phyloP scores from a whole-genome alignment of 2,113 vertebrate genomes.

The Macrotus californicus region DNA sequence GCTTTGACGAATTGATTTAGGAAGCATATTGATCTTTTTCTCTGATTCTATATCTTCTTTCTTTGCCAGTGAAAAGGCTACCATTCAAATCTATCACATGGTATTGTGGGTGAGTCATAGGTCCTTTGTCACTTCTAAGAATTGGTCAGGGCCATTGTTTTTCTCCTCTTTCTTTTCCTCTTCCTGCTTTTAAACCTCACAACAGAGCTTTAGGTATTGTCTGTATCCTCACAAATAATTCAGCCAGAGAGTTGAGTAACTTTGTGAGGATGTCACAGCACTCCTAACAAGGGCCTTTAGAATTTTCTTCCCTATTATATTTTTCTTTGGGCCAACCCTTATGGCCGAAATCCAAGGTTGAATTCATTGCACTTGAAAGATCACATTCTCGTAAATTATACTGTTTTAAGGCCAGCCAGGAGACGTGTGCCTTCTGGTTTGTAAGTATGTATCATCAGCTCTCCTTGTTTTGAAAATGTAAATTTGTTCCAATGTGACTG shows the following conservation, averaged over 20 bases:
- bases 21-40: not conserved
- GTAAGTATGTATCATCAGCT: not conserved
- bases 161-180: not conserved
- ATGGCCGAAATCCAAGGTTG: not conserved
- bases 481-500: not conserved
- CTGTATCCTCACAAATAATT: not conserved
- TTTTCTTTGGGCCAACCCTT: not conserved
- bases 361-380: not conserved
- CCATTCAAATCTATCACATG: not conserved
- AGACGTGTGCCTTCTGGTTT: not conserved
- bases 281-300: not conserved
- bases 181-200: not conserved
- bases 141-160: fast-evolving
- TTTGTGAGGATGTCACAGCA: not conserved
- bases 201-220: not conserved
- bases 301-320: not conserved
- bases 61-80: not conserved
- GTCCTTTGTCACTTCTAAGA: not conserved
- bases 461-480: not conserved
- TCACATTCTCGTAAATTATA: not conserved
- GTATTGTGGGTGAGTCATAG: not conserved
- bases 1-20: not conserved
- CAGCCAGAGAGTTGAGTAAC: not conserved
- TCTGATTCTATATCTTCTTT: not conserved
- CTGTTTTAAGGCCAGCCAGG: not conserved